phyloP scores from a whole-genome alignment of 1,140 invertebrate species.

The Drosophila grimshawi region DNA sequence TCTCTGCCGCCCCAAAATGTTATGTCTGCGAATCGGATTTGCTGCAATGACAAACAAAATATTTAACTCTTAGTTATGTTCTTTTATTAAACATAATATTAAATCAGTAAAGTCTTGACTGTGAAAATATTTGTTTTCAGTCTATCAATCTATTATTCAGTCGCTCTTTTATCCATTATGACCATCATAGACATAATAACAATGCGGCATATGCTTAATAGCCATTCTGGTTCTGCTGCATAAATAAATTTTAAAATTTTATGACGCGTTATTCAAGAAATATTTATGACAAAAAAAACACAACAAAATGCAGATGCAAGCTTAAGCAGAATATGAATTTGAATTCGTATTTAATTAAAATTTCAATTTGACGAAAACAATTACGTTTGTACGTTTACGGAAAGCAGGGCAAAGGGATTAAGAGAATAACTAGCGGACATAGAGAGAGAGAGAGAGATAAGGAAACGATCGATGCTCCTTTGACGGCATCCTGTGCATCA shows the following conservation, averaged over 20 bases:
- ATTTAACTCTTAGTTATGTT: too few relatives aligned
- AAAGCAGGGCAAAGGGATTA: conserved; percentile 39
- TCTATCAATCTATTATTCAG: too few relatives aligned
- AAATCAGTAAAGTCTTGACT: too few relatives aligned
- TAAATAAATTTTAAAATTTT: conserved; percentile 75
- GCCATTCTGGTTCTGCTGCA: conserved; percentile 14
- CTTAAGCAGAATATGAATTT: too few relatives aligned
- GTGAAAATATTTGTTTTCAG: too few relatives aligned
- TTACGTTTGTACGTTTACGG: conserved; percentile 59
- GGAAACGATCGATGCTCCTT: conserved; percentile 53
- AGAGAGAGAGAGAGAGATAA: conserved; percentile 19
- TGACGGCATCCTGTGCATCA: conserved; percentile 53
- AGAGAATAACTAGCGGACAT: conserved; percentile 4
- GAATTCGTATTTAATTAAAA: conserved; percentile 71
- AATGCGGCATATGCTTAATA: conserved; percentile 65
- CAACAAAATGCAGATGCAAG: too few relatives aligned
- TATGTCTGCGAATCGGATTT: conserved; percentile 72
- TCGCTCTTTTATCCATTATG: conserved; percentile 1
- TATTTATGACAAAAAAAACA: neutral
- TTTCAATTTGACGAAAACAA: conserved; percentile 67
- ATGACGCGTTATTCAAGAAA: conserved; percentile 34
- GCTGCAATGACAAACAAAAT: conserved; percentile 33
- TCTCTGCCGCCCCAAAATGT: conserved; percentile 80
- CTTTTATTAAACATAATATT: too few relatives aligned
- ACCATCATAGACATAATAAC: conserved; percentile 58